phyloP scores from a whole-genome alignment of 1,140 invertebrate genomes.

The Megathymus violae region DNA sequence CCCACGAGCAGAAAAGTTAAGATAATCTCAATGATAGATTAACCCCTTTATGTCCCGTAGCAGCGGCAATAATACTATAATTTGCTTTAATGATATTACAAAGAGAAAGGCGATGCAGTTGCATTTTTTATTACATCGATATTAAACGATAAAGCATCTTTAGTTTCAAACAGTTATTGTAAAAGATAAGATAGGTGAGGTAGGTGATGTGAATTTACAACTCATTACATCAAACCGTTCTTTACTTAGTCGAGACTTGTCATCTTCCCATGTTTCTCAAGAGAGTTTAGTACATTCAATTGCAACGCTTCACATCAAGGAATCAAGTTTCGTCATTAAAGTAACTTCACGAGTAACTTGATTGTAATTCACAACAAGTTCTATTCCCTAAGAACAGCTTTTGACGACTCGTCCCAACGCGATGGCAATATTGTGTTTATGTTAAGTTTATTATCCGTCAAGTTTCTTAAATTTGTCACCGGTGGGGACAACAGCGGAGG shows the following conservation, averaged over 20 bases:
- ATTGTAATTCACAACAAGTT: constrained; percentile 1
- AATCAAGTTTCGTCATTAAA: constrained; percentile 1
- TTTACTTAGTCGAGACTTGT: background rate
- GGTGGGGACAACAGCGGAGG: no score
- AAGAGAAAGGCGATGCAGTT: background rate
- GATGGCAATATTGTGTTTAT: background rate
- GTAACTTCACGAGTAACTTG: background rate
- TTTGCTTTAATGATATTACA: background rate
- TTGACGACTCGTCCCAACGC: background rate
- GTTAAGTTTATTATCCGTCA: background rate
- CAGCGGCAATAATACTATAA: no score
- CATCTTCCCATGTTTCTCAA: background rate
- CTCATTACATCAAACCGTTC: background rate
- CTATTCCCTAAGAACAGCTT: background rate
- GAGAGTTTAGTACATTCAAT: background rate
- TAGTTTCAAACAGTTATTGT: background rate
- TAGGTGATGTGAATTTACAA: background rate
- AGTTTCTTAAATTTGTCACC: background rate
- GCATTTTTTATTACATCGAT: background rate
- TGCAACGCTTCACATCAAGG: constrained; percentile 3
- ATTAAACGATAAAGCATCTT: background rate
- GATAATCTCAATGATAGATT: no score
- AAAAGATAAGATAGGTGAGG: background rate
- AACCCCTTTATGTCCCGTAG: no score
- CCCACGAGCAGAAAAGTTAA: no score